These are phyloP conservation scores for Melipona bicolor DNA, from an alignment of 2,888 invertebrate genomes.

Conservation along the genomic window DNA sequence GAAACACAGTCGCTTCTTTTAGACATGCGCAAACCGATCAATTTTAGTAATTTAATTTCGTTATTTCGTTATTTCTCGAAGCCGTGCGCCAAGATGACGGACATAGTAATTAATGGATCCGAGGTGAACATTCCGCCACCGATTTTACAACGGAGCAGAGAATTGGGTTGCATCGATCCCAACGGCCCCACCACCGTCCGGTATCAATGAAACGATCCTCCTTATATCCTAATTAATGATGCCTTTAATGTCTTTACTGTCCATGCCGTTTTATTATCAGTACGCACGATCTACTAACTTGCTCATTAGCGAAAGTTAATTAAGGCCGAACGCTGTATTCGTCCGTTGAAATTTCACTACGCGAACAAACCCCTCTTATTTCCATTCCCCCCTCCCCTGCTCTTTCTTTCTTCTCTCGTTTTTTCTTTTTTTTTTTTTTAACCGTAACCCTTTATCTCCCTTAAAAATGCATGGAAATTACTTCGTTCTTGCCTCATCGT, in stretches of 20 bases:
- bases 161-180: constrained; percentile 21
- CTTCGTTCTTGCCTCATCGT: not conserved
- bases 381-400: not conserved
- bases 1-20: not conserved
- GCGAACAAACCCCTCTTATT: constrained; percentile 11
- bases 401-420: not conserved
- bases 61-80: not conserved
- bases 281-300: constrained; percentile 37
- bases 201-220: constrained; percentile 19
- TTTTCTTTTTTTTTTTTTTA: not conserved
- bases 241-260: constrained; percentile 30
- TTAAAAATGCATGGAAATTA: constrained; percentile 25
- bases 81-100: no score
- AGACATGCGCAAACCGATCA: no score
- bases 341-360: constrained; percentile 21
- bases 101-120: constrained; percentile 17
- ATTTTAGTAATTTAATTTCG: not conserved
- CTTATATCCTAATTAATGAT: constrained; percentile 50
- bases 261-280: constrained; percentile 32
- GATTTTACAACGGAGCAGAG: constrained; percentile 17
- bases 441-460: not conserved
- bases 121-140: not conserved
- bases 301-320: constrained; percentile 64
- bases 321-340: constrained; percentile 46
- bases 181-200: not conserved